phyloP scores from a whole-genome alignment of 2,797 vertebrate species.

The Acanthurus tractus region DNA sequence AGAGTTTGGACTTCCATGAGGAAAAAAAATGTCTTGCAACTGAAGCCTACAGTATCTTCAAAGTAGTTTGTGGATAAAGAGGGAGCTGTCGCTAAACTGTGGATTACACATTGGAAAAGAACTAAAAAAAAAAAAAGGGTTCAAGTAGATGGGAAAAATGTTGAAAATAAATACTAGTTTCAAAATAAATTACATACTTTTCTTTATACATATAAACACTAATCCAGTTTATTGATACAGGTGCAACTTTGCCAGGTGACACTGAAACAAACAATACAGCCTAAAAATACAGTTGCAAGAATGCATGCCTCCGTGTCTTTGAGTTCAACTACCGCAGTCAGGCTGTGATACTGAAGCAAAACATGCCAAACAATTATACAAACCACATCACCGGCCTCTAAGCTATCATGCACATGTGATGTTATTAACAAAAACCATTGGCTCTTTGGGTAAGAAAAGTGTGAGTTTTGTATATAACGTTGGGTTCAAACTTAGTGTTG shows the following conservation, averaged over 20 bases:
- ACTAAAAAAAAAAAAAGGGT: neutral
- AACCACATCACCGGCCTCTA: constrained; percentile 40
- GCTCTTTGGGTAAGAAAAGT: constrained; percentile 4
- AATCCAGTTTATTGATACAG: constrained; percentile 48
- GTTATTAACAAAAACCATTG: constrained; percentile 22
- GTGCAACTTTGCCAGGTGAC: constrained; percentile 39
- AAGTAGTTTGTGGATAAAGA: constrained; percentile 23
- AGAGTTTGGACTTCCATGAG: constrained; percentile 7
- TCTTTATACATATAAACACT: constrained; percentile 44
- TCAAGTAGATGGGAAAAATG: constrained; percentile 15
- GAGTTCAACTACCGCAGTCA: constrained; percentile 30
- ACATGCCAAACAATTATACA: constrained; percentile 33
- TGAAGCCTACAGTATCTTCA: neutral
- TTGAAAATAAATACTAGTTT: constrained; percentile 41
- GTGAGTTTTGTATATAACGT: neutral
- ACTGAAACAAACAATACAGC: constrained; percentile 41
- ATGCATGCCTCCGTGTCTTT: constrained; percentile 29
- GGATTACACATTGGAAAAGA: constrained; percentile 15
- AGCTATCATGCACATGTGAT: constrained; percentile 27
- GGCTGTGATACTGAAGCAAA: constrained; percentile 35
- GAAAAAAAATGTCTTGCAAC: constrained; percentile 5
- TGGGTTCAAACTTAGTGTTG: constrained; percentile 21
- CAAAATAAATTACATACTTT: constrained; percentile 39
- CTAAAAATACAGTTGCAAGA: constrained; percentile 42
- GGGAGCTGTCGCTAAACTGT: neutral